phyloP scores from a whole-genome alignment of 2,113 vertebrate species.

The Pollachius pollachius region DNA sequence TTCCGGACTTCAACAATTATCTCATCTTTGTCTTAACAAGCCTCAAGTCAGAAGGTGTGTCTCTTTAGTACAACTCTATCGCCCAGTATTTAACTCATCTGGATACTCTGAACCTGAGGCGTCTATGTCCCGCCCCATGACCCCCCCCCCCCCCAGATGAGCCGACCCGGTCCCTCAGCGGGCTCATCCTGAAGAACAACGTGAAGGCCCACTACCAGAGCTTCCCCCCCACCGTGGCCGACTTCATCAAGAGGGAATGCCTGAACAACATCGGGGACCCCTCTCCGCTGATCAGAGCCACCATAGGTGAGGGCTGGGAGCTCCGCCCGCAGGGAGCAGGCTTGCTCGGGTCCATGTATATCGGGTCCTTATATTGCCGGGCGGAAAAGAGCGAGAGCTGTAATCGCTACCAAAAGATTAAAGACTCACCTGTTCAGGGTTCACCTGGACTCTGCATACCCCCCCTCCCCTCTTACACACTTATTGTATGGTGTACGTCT shows the following conservation, averaged over 20 bases:
- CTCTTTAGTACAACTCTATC: neutral
- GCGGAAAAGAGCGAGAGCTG: too few relatives aligned
- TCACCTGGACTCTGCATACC: too few relatives aligned
- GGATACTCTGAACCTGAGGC: neutral
- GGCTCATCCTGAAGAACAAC: conserved; percentile 95
- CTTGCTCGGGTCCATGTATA: too few relatives aligned
- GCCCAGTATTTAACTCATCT: neutral
- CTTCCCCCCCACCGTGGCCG: conserved; percentile 87
- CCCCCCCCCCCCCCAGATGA: conserved; percentile 74
- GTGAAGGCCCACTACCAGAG: conserved; percentile 96
- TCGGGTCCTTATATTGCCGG: too few relatives aligned
- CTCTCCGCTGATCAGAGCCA: conserved; percentile 90
- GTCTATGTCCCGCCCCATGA: neutral
- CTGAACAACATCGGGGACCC: conserved; percentile 93
- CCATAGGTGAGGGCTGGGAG: conserved; percentile 80
- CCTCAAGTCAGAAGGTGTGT: conserved; percentile 86
- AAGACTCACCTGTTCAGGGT: too few relatives aligned
- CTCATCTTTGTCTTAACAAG: conserved; percentile 92
- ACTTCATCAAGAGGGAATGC: conserved; percentile 95
- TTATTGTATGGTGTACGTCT: too few relatives aligned
- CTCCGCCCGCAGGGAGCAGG: neutral
- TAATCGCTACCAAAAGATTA: too few relatives aligned
- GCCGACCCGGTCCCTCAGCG: conserved; percentile 90
- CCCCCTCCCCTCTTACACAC: too few relatives aligned
- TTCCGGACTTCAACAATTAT: conserved; percentile 96